Conservation (phyloP, 1,140 invertebrate genomes). For the Leptopilina clavipes region DNA sequence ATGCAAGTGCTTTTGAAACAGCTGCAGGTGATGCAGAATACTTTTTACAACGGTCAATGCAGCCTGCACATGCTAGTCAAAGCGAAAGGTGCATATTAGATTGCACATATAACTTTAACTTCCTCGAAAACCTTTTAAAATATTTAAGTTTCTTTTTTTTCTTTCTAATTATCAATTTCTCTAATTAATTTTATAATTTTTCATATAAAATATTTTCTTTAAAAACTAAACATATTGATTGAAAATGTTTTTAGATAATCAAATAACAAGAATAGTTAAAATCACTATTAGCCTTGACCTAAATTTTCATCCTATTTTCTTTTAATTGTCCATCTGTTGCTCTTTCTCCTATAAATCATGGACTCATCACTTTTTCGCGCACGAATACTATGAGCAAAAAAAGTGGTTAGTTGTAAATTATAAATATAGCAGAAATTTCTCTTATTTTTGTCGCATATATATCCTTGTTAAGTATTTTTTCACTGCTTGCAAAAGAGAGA, state of each 20-base stretch:
- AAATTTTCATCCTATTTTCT: neutral
- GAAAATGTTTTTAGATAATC: no score
- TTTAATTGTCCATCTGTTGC: neutral
- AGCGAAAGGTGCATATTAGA: constrained; percentile 15
- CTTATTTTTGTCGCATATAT: neutral
- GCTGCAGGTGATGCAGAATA: constrained; percentile 5
- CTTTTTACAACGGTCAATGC: neutral
- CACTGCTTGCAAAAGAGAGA: neutral
- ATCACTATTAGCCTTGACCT: neutral
- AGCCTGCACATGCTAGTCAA: constrained; percentile 16
- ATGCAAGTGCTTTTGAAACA: constrained; percentile 18
- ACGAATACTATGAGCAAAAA: neutral
- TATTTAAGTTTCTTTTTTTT: neutral
- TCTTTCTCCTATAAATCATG: constrained; percentile 16
- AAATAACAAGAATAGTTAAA: no score
- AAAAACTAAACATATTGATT: no score
- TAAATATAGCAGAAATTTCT: neutral
- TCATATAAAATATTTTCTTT: no score
- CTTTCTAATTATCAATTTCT: neutral
- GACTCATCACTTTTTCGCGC: neutral
- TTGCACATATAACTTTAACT: neutral
- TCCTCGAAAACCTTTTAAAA: neutral
- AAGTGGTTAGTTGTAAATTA: neutral
- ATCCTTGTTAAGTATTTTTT: neutral
- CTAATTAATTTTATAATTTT: no score